phyloP scores from a whole-genome alignment of 1,140 invertebrate genomes.

The Scaptomyza hsui region DNA sequence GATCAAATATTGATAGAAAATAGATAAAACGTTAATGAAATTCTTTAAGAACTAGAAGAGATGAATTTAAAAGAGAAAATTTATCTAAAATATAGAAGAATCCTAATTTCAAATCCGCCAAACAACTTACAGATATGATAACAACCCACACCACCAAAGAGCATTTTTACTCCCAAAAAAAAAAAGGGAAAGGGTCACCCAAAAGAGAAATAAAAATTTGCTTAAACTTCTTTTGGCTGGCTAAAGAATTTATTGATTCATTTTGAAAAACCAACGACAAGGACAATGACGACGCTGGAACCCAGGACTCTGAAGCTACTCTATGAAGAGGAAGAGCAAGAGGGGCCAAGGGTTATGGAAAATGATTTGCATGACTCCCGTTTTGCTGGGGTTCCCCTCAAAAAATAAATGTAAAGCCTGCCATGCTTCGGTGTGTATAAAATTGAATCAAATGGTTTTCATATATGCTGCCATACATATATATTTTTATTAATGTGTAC shows the following conservation, averaged over 20 bases:
- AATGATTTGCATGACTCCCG: conserved; percentile 66
- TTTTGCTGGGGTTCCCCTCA: neutral
- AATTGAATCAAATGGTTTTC: conserved; percentile 76
- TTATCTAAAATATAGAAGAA: too few relatives aligned
- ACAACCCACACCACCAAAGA: neutral
- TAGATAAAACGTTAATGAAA: too few relatives aligned
- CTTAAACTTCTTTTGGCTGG: conserved; percentile 48
- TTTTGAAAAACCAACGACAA: conserved; percentile 31
- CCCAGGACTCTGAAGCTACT: neutral
- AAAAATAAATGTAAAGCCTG: conserved; percentile 1
- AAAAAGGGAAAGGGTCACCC: conserved; percentile 2
- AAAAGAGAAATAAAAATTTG: conserved; percentile 21
- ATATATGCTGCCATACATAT: conserved; percentile 15
- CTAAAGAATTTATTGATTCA: conserved; percentile 74
- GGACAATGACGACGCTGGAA: conserved; percentile 23
- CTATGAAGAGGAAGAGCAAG: neutral
- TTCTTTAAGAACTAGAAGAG: too few relatives aligned
- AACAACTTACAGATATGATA: neutral
- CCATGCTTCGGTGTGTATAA: conserved; percentile 43
- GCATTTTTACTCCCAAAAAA: conserved; percentile 6
- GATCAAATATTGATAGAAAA: too few relatives aligned
- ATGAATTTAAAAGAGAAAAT: too few relatives aligned
- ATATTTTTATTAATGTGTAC: conserved; percentile 34
- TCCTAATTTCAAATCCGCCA: too few relatives aligned
- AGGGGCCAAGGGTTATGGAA: conserved; percentile 32